Conservation (phyloP, 2,797 vertebrate species). For the Sarcoramphus papa region DNA sequence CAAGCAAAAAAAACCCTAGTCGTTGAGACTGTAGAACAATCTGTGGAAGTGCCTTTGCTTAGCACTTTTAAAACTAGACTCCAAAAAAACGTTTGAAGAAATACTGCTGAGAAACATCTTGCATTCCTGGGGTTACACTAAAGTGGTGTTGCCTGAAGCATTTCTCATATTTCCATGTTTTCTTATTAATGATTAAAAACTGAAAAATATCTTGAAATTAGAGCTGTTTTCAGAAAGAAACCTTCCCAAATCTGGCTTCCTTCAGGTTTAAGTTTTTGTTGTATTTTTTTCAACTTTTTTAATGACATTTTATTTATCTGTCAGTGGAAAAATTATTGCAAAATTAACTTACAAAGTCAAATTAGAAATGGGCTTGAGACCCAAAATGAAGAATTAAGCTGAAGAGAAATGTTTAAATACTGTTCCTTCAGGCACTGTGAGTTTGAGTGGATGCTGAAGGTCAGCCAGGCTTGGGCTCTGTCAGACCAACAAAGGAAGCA, state of each 20-base stretch:
- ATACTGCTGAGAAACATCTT: conserved; percentile 31
- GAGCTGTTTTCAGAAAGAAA: background rate
- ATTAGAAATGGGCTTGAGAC: background rate
- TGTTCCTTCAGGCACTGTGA: background rate
- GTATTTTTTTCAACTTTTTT: background rate
- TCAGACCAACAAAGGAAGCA: background rate
- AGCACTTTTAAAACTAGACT: conserved; percentile 9
- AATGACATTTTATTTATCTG: background rate
- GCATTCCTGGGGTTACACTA: conserved; percentile 5
- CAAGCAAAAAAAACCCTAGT: background rate
- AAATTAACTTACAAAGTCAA: background rate
- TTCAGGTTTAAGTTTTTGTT: background rate
- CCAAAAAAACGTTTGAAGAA: conserved; percentile 10
- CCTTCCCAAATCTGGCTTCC: background rate
- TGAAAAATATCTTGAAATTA: conserved; percentile 23
- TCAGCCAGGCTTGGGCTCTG: background rate
- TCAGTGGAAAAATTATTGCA: background rate
- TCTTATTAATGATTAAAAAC: conserved; percentile 28
- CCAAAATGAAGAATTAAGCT: background rate
- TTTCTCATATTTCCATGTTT: background rate
- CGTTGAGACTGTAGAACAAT: background rate
- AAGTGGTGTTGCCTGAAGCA: background rate
- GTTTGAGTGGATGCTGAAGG: background rate
- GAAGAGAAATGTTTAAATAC: background rate
- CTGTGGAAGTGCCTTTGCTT: conserved; percentile 16